phyloP scores from a whole-genome alignment of 1,140 invertebrate species.

The Sminthurides bifidus region DNA sequence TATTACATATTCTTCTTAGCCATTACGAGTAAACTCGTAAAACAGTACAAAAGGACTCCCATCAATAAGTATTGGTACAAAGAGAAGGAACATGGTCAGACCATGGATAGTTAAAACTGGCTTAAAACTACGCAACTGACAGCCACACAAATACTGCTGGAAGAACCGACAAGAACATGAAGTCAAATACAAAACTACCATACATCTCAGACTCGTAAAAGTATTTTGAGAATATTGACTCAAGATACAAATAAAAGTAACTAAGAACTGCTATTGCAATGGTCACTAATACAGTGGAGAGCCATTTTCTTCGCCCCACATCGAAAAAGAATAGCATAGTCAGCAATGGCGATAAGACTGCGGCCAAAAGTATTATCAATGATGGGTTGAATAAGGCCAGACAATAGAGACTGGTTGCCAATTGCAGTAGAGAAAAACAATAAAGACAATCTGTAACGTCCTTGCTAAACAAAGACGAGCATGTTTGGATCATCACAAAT shows the following conservation, averaged over 20 bases:
- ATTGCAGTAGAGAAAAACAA: slow-evolving; percentile 23
- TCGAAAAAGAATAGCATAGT: slow-evolving; percentile 21
- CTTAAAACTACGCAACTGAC: background rate
- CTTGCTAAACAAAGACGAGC: no score
- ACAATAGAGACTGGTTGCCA: slow-evolving; percentile 22
- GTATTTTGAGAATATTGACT: slow-evolving; percentile 11
- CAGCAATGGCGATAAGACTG: slow-evolving; percentile 8
- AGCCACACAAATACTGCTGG: slow-evolving; percentile 2
- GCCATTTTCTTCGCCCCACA: slow-evolving; percentile 4
- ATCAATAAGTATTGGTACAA: background rate
- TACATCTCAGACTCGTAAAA: slow-evolving; percentile 24
- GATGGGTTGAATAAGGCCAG: slow-evolving; percentile 29
- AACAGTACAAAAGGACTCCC: background rate
- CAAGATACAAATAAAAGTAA: slow-evolving; percentile 8
- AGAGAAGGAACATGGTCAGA: no score
- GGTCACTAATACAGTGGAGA: slow-evolving; percentile 1
- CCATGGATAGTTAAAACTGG: no score
- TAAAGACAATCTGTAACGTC: slow-evolving; percentile 12
- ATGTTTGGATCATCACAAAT: no score
- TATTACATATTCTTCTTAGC: no score
- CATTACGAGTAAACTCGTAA: no score
- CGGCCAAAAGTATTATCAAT: slow-evolving; percentile 19
- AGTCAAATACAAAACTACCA: slow-evolving; percentile 30
- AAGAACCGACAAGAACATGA: slow-evolving; percentile 13
- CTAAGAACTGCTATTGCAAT: background rate